Base-by-base conservation (phyloP, 2,888 invertebrate genomes). In the Drosophila suboccidentalis region DNA sequence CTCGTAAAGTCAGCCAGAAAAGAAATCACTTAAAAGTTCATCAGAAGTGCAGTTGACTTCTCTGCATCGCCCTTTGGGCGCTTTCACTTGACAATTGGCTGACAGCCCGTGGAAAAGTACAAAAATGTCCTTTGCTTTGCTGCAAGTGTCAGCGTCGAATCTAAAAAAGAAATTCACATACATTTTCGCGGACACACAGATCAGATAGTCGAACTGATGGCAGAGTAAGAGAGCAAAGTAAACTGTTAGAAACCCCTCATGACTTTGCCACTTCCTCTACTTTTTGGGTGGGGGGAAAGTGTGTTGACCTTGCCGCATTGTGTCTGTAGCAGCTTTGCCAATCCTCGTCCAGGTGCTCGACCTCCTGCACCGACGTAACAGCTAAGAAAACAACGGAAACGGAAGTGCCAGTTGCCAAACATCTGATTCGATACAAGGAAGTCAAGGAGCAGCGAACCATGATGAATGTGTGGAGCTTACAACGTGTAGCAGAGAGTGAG, bases 11-110 rank as follows among this genome's bases (percentile, higher is more conserved):
- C 53, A 46, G 62, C 50, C 62, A 50, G 58, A 67, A 67, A 70
- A 62, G 54, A 75, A 82, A 79, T 83, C 83, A 83, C 81, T 83
- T 86, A 81, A 86, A 86, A 83, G 70, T 86, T 86, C 71, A 71
- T 78, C 72, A 79, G 54, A 78, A 68, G 50, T 86, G 74, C 78
- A 82, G 68, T 59, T 59, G 73, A 38, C 15, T 34, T 67, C 59
- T 34, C 49, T 51, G 54, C 38, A 46, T 22, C 47, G 47, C 39
- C 50, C 71, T 54, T 51, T 51, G 44, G 53, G 71, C 66, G 64
- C 39, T 61, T 34, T 5, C 57, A 46, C 65, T 70, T 71, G 58
- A 71, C 80, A 78, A 81, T 82, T 68, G 72, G 70, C 69, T 65
- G 74, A 70, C 74, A 72, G 61, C 43, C 47, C 51, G 49, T 43